phyloP scores from a whole-genome alignment of 2,888 invertebrate genomes.

The Charanyca ferruginea region DNA sequence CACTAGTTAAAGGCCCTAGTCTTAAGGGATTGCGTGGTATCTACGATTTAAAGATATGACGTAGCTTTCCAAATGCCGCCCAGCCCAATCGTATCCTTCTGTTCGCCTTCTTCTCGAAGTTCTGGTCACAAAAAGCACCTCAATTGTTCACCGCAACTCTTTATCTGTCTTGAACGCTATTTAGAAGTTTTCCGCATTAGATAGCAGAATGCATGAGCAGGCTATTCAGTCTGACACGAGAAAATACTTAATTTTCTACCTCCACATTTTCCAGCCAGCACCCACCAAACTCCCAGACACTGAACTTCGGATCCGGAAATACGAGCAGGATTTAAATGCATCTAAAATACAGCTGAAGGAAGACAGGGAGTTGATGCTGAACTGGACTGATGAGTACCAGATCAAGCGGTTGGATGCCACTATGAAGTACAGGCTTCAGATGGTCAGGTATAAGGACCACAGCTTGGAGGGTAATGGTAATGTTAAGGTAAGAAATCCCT shows the following conservation, averaged over 20 bases:
- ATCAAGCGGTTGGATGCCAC: conserved; percentile 76
- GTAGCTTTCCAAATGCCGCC: too few relatives aligned
- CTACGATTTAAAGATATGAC: too few relatives aligned
- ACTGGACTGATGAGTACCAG: conserved; percentile 73
- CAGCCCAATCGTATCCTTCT: too few relatives aligned
- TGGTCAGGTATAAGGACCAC: conserved; percentile 76
- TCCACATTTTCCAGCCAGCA: conserved; percentile 7
- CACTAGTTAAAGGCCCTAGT: too few relatives aligned
- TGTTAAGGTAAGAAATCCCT: conserved; percentile 63
- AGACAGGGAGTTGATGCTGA: conserved; percentile 66
- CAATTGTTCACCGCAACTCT: too few relatives aligned
- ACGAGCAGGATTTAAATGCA: conserved; percentile 26
- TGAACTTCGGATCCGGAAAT: conserved; percentile 23
- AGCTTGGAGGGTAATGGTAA: conserved; percentile 69
- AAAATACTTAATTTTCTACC: too few relatives aligned
- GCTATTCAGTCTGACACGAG: neutral
- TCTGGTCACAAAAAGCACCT: too few relatives aligned
- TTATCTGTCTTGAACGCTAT: too few relatives aligned
- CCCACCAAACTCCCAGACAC: neutral
- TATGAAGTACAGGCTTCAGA: conserved; percentile 74
- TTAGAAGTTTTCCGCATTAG: too few relatives aligned
- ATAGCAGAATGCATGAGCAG: too few relatives aligned
- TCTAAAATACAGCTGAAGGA: conserved; percentile 48
- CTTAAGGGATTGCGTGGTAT: too few relatives aligned
- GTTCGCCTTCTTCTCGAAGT: too few relatives aligned